phyloP scores from a whole-genome alignment of 2,797 vertebrate species.

The Lagothrix lagotricha region DNA sequence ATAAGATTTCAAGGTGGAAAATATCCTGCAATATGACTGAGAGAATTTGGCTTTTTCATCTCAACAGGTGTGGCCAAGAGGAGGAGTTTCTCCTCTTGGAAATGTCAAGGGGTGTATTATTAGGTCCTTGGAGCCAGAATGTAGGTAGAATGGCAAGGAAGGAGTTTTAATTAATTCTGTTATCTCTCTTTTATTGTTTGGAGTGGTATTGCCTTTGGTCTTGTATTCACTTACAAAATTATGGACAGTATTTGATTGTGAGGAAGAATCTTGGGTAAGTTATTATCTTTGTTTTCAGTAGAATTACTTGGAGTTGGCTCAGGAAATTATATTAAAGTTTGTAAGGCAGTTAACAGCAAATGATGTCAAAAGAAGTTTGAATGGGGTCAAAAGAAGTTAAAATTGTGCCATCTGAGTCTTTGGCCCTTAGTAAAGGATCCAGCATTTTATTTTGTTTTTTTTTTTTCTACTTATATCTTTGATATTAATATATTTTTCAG shows the following conservation, averaged over 20 bases:
- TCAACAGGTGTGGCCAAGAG: background rate
- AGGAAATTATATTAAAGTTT: background rate
- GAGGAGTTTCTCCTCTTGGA: background rate
- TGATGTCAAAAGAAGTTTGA: background rate
- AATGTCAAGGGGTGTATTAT: background rate
- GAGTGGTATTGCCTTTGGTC: background rate
- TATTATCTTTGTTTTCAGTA: slow-evolving; percentile 22
- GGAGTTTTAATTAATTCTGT: slow-evolving; percentile 38
- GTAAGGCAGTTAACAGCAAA: background rate
- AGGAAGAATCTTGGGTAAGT: background rate
- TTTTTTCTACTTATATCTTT: background rate
- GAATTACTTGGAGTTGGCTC: background rate
- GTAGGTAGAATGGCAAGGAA: background rate
- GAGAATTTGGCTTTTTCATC: background rate
- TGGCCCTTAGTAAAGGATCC: background rate
- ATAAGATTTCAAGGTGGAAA: background rate
- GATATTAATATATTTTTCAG: background rate
- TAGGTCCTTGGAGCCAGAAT: background rate
- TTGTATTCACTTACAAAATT: background rate
- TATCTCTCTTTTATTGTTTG: slow-evolving; percentile 7
- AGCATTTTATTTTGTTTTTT: background rate
- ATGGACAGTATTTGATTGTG: background rate
- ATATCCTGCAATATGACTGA: background rate
- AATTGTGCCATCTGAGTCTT: background rate
- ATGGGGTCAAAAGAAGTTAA: background rate